Percentiles rank a stretch among this genome's conserved stretches.
Evolutionary conservation across 1,140 invertebrate genomes (phyloP).

Genomic region (Atta texana): DNA sequence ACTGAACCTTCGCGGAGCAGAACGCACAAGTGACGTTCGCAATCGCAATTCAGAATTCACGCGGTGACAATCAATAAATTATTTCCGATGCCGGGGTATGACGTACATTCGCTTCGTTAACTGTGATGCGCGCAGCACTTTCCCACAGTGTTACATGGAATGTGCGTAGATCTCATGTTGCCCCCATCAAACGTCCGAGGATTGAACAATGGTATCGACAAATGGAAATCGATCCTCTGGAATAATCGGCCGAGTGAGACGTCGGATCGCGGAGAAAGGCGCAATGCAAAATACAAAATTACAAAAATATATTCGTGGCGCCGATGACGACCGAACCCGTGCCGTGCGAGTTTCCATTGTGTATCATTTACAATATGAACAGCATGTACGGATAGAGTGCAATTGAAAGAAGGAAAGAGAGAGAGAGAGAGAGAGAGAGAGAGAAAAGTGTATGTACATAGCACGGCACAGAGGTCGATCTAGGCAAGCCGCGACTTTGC

Average conservation of each 20-base stretch:
- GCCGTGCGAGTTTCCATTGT: conserved; percentile 59
- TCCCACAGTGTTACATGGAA: conserved; percentile 45
- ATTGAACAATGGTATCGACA: conserved; percentile 5
- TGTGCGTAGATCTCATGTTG: background rate
- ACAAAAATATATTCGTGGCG: conserved; percentile 81
- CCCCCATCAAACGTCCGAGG: background rate
- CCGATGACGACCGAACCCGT: conserved; percentile 62
- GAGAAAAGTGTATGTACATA: conserved; percentile 70
- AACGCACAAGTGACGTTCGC: conserved; percentile 28
- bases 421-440: background rate
- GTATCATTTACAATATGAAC: conserved; percentile 73
- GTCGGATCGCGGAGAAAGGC: background rate
- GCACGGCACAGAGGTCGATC: conserved; percentile 65
- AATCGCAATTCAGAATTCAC: conserved; percentile 43
- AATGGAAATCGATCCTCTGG: conserved; percentile 16
- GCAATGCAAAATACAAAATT: conserved; percentile 80
- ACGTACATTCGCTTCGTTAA: conserved; percentile 49
- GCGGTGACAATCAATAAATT: conserved; percentile 57
- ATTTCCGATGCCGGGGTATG: conserved; percentile 19
- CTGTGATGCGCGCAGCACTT: conserved; percentile 48
- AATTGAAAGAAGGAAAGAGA: conserved; percentile 5
- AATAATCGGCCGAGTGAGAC: conserved; percentile 36
- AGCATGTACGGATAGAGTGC: conserved; percentile 67
- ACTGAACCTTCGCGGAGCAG: background rate
- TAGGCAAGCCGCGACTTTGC: conserved; percentile 74